These are phyloP conservation scores for Microctonus brassicae DNA, from an alignment of 2,888 invertebrate species.

Conservation along the genomic window DNA sequence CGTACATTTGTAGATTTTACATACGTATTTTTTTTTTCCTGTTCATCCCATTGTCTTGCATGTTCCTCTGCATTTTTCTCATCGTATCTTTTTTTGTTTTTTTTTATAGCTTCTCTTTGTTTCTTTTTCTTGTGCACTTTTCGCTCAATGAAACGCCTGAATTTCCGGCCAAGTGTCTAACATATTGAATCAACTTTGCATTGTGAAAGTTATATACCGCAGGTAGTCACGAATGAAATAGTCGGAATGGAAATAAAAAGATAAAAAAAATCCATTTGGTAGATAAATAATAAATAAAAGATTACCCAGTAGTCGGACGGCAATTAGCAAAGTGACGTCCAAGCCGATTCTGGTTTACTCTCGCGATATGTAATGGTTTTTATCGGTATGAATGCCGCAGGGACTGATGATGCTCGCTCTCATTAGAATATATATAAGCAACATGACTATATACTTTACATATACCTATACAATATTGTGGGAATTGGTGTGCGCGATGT, in stretches of 20 bases:
- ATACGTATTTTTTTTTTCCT: neutral
- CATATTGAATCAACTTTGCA: slow-evolving; percentile 19
- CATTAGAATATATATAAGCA: neutral
- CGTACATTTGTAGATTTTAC: neutral
- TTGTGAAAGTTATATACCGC: slow-evolving; percentile 19
- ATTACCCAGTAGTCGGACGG: slow-evolving; percentile 9
- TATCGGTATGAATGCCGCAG: neutral
- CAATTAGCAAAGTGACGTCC: slow-evolving; percentile 34
- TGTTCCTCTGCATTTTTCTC: slow-evolving; percentile 4
- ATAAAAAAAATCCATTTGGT: neutral
- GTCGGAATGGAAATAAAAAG: neutral
- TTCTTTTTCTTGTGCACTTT: neutral
- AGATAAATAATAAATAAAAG: neutral
- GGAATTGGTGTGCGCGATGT: neutral
- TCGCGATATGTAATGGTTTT: slow-evolving; percentile 3
- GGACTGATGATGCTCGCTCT: neutral
- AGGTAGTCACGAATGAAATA: slow-evolving; percentile 17
- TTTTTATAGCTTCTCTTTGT: neutral
- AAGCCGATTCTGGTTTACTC: neutral
- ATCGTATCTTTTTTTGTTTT: neutral
- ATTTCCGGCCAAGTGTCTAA: slow-evolving; percentile 13
- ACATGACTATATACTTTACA: too few relatives aligned
- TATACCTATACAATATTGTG: neutral
- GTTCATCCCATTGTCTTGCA: neutral
- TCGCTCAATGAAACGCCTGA: slow-evolving; percentile 27